These are phyloP conservation scores for Nothoprocta pentlandii DNA, from an alignment of 2,113 vertebrate genomes.

Conservation along the genomic window DNA sequence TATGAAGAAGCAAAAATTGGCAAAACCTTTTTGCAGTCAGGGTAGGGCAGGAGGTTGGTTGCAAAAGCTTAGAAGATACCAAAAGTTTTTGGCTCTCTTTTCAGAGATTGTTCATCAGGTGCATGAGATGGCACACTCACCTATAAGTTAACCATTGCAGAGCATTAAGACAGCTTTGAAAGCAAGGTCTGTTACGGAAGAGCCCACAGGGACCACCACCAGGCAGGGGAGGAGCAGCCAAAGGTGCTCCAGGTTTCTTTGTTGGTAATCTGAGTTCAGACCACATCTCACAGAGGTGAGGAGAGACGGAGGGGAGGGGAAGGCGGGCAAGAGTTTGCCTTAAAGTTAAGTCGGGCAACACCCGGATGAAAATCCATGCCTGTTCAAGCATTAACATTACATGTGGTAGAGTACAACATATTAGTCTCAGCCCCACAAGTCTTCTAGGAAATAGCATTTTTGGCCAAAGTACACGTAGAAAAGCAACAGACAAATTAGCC, in stretches of 20 bases:
- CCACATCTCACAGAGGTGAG: background rate
- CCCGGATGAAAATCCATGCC: background rate
- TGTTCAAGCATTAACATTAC: background rate
- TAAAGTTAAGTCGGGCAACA: background rate
- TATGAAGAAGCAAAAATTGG: background rate
- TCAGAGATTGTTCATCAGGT: background rate
- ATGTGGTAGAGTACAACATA: background rate
- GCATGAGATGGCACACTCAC: background rate
- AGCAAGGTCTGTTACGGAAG: background rate
- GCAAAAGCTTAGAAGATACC: background rate
- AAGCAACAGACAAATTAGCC: background rate
- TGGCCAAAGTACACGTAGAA: background rate
- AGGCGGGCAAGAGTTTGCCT: background rate
- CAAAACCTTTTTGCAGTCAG: background rate
- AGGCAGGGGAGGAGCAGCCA: background rate
- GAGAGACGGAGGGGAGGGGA: background rate
- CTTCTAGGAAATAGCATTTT: background rate
- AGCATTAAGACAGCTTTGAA: background rate
- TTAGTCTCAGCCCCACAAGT: background rate
- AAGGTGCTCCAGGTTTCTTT: background rate
- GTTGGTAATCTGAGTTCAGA: background rate
- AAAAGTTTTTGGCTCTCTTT: background rate
- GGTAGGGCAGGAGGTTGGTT: too few species aligned
- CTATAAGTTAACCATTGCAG: background rate
- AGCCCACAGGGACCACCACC: background rate